Evolutionary conservation across 1,140 invertebrate genomes (phyloP).

Genomic region (Apis laboriosa): DNA sequence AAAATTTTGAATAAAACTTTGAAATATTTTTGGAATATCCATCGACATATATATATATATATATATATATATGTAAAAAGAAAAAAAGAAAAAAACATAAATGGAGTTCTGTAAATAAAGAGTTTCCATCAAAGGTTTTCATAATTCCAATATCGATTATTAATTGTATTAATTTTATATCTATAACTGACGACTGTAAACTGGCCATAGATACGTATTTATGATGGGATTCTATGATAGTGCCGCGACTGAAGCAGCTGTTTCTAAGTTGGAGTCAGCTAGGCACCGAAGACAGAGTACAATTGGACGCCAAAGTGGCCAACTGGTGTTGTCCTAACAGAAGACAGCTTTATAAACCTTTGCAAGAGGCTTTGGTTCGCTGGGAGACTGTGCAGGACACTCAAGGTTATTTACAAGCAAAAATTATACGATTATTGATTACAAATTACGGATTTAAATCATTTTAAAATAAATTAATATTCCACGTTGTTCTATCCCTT

Average conservation of each 20-base stretch:
- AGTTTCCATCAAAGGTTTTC: not conserved
- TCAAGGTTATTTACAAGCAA: conserved; percentile 12
- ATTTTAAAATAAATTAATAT: not conserved
- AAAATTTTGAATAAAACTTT: too few relatives aligned
- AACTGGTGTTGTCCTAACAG: conserved; percentile 40
- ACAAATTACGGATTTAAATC: too few relatives aligned
- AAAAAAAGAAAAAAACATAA: not conserved
- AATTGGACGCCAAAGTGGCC: conserved; percentile 32
- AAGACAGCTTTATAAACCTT: conserved; percentile 41
- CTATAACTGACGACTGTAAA: not conserved
- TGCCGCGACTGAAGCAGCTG: conserved; percentile 46
- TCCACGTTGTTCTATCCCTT: too few relatives aligned
- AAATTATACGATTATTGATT: too few relatives aligned
- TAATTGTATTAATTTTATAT: not conserved
- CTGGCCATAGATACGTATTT: conserved; percentile 30
- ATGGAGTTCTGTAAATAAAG: not conserved
- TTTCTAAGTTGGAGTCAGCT: conserved; percentile 48
- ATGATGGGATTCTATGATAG: conserved; percentile 35
- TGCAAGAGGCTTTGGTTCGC: conserved; percentile 44
- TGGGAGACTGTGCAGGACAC: conserved; percentile 50
- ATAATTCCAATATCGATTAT: not conserved
- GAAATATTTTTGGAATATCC: not conserved
- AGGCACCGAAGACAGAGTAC: conserved; percentile 30
- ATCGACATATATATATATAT: not conserved
- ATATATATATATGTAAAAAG: too few relatives aligned